Conservation (phyloP, 2,113 vertebrate genomes). For the Grus americana region DNA sequence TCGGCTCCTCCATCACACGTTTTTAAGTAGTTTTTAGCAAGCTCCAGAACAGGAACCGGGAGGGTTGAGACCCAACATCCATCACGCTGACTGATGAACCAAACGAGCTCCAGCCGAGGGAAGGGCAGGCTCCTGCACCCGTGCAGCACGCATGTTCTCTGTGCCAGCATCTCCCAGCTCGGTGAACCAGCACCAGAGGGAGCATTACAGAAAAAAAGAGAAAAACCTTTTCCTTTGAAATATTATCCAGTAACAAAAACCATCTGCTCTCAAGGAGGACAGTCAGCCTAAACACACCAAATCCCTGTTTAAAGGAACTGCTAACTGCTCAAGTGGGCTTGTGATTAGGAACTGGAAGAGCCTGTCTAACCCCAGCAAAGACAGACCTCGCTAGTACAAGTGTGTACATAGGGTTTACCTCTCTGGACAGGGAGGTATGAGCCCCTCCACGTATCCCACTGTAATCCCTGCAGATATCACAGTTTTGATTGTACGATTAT, state of each 20-base stretch:
- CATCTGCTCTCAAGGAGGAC: constrained; percentile 34
- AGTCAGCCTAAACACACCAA: constrained; percentile 33
- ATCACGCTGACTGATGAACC: neutral
- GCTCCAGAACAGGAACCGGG: neutral
- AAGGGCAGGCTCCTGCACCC: neutral
- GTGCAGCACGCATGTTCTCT: rapidly evolving
- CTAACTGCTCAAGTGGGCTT: constrained; percentile 21
- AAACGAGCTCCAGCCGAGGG: neutral
- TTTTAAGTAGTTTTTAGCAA: neutral
- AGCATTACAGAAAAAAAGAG: neutral
- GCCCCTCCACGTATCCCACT: neutral
- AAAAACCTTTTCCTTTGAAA: neutral
- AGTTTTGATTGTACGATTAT: neutral
- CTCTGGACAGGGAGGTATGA: neutral
- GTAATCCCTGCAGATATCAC: neutral
- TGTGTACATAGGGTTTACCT: neutral
- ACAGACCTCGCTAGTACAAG: neutral
- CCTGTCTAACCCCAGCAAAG: neutral
- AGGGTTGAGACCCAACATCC: neutral
- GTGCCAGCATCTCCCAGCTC: neutral
- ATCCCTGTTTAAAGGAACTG: constrained; percentile 44
- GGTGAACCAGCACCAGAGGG: neutral
- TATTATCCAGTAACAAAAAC: constrained; percentile 21
- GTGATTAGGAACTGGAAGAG: constrained; percentile 11
- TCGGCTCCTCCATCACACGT: neutral